These are phyloP conservation scores for Andrena camellia DNA, from an alignment of 2,888 invertebrate genomes.

Conservation along the genomic window DNA sequence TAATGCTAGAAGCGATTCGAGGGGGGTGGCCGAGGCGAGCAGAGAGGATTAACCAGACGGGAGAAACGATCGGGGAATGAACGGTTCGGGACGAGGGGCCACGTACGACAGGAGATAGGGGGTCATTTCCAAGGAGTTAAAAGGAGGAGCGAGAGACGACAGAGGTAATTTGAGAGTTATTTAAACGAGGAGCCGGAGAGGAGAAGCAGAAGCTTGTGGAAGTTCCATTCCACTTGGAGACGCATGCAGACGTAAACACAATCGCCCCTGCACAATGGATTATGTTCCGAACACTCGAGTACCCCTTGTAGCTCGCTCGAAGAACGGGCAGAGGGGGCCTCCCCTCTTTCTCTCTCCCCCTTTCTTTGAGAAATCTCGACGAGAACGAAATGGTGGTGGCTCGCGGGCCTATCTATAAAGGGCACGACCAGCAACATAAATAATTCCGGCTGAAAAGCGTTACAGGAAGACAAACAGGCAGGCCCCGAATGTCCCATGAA, in stretches of 20 bases:
- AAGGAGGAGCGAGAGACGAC: slow-evolving; percentile 53
- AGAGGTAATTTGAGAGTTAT: slow-evolving; percentile 79
- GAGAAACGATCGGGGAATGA: slow-evolving; percentile 55
- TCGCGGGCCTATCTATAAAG: slow-evolving; percentile 59
- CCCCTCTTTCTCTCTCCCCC: neutral
- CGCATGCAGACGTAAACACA: slow-evolving; percentile 78
- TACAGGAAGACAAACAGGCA: slow-evolving; percentile 48
- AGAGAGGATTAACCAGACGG: slow-evolving; percentile 37
- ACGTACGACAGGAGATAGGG: slow-evolving; percentile 42
- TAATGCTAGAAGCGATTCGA: slow-evolving; percentile 37
- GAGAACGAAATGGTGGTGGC: slow-evolving; percentile 33
- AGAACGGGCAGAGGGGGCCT: slow-evolving; percentile 23
- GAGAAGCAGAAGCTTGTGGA: slow-evolving; percentile 29
- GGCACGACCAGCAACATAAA: slow-evolving; percentile 50
- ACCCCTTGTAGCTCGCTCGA: slow-evolving; percentile 46
- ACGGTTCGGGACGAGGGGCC: slow-evolving; percentile 41
- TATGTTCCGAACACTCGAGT: slow-evolving; percentile 69
- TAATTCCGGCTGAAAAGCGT: slow-evolving; percentile 52
- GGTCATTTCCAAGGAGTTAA: slow-evolving; percentile 43
- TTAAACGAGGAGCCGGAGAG: slow-evolving; percentile 70
- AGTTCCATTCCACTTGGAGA: slow-evolving; percentile 70
- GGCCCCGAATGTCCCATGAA: slow-evolving; percentile 26
- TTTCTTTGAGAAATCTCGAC: slow-evolving; percentile 51
- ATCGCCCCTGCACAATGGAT: slow-evolving; percentile 77
- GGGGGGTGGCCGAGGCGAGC: neutral